phyloP scores from a whole-genome alignment of 2,113 vertebrate genomes.

The Meleagris gallopavo region DNA sequence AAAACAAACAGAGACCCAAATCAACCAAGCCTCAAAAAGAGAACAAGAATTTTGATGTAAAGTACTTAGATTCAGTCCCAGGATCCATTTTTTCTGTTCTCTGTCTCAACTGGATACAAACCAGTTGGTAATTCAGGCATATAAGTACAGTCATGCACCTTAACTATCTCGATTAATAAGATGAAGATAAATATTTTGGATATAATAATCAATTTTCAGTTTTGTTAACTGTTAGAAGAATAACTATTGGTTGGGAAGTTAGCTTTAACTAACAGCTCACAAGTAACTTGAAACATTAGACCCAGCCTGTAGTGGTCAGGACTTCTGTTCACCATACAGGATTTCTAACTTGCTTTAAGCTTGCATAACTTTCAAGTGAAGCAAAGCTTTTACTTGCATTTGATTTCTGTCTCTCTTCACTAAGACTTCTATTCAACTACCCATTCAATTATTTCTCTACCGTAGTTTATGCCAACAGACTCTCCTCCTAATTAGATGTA shows the following conservation, averaged over 20 bases:
- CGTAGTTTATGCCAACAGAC: not conserved
- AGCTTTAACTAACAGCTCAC: not conserved
- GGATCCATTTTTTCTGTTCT: not conserved
- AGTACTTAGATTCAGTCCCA: not conserved
- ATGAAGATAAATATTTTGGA: not conserved
- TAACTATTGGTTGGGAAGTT: not conserved
- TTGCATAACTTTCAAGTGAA: not conserved
- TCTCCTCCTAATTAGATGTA: not conserved
- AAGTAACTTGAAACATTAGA: not conserved
- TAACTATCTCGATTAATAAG: not conserved
- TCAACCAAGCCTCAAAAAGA: not conserved
- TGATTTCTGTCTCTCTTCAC: not conserved
- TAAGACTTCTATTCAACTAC: not conserved
- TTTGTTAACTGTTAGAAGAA: not conserved
- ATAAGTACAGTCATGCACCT: accelerated
- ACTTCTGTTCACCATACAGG: too few relatives aligned
- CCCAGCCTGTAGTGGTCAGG: not conserved
- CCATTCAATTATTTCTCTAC: not conserved
- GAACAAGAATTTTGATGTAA: not conserved
- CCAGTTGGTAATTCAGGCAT: not conserved
- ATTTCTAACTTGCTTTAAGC: not conserved
- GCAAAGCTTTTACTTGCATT: not conserved
- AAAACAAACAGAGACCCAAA: not conserved
- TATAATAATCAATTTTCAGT: not conserved
- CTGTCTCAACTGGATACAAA: not conserved